Conservation (phyloP, 2,888 invertebrate species). For the Rapana venosa region DNA sequence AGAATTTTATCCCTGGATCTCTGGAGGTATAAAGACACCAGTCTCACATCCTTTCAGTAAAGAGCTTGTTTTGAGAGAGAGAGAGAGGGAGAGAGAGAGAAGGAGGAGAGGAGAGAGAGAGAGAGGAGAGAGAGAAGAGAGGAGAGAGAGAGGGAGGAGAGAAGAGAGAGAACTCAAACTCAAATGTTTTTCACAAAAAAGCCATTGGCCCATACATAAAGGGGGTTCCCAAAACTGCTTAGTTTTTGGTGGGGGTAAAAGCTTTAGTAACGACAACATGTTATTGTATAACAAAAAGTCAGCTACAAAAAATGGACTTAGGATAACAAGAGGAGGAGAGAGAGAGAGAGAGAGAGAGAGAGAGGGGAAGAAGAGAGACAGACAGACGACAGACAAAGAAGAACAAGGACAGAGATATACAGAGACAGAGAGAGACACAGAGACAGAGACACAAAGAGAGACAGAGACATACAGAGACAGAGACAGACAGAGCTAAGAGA, state of each 20-base stretch:
- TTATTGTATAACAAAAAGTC: too few relatives aligned
- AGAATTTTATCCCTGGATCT: too few relatives aligned
- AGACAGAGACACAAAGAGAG: neutral
- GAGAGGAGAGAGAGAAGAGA: neutral
- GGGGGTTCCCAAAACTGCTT: too few relatives aligned
- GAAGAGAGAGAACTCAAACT: neutral
- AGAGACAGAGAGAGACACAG: neutral
- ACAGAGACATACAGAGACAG: neutral
- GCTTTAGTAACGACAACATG: too few relatives aligned
- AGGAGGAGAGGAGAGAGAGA: neutral
- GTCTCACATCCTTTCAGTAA: too few relatives aligned
- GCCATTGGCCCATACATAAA: too few relatives aligned
- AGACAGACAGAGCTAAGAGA: neutral
- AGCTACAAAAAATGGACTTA: too few relatives aligned
- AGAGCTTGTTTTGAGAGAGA: too few relatives aligned
- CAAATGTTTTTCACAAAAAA: too few relatives aligned
- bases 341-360: neutral
- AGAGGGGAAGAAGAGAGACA: neutral
- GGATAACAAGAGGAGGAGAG: too few relatives aligned
- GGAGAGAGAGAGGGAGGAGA: neutral
- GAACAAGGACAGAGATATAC: neutral
- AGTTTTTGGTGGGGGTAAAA: too few relatives aligned
- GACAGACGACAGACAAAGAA: neutral
- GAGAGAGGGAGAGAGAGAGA: neutral
- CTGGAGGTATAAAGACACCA: too few relatives aligned